These are phyloP conservation scores for Peromyscus melanophrys DNA, from an alignment of 2,797 vertebrate genomes.

Conservation along the genomic window DNA sequence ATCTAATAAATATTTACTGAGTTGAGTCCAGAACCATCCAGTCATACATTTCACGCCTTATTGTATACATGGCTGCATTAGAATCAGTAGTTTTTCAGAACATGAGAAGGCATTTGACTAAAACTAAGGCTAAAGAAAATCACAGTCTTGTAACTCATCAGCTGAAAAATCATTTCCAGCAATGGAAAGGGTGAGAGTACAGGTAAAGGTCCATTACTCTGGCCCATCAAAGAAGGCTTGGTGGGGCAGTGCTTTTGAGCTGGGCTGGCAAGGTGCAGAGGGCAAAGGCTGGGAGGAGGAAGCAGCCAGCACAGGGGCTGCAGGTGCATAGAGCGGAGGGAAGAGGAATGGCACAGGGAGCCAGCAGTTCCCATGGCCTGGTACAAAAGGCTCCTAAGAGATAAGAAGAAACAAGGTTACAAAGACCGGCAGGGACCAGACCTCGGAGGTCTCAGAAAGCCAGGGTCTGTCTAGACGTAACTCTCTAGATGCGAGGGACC, in stretches of 20 bases:
- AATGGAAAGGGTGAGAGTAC: conserved; percentile 41
- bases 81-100: not conserved
- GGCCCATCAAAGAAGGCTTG: conserved; percentile 19
- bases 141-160: not conserved
- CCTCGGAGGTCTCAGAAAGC: not conserved
- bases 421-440: not conserved
- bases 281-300: not conserved
- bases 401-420: not conserved
- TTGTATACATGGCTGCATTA: not conserved
- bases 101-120: conserved; percentile 10
- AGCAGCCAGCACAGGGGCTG: not conserved
- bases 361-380: no score
- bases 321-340: not conserved
- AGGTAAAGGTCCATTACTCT: not conserved
- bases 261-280: not conserved
- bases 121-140: conserved; percentile 36
- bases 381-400: no score
- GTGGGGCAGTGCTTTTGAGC: not conserved
- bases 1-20: conserved; percentile 8
- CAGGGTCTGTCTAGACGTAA: not conserved
- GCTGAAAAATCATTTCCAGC: conserved; percentile 47
- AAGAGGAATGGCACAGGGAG: not conserved
- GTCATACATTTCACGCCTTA: not conserved
- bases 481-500: not conserved
- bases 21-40: not conserved